Conservation (phyloP, 2,113 vertebrate genomes). For the Morone chrysops region DNA sequence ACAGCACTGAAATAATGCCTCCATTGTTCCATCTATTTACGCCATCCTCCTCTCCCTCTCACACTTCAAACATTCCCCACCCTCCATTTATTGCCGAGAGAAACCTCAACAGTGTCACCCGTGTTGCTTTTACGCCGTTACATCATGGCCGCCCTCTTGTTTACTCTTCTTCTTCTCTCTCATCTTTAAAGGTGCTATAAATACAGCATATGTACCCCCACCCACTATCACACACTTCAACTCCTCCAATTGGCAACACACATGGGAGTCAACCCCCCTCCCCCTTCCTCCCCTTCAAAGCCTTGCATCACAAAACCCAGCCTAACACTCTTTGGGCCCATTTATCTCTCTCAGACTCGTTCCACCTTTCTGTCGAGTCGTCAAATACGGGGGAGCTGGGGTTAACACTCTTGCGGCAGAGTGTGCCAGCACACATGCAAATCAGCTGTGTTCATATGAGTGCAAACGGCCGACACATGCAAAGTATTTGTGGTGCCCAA, state of each 20-base stretch:
- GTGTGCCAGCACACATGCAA: conserved; percentile 32
- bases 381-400: conserved; percentile 19
- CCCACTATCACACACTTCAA: conserved; percentile 25
- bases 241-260: conserved; percentile 43
- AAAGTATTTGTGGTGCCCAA: conserved; percentile 31
- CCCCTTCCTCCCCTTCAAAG: not conserved
- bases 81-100: conserved; percentile 31
- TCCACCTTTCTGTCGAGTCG: conserved; percentile 17
- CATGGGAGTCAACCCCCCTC: conserved; percentile 15
- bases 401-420: not conserved
- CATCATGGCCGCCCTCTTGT: conserved; percentile 44
- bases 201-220: conserved; percentile 52
- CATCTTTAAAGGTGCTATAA: conserved; percentile 66
- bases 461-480: conserved; percentile 33
- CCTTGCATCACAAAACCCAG: conserved; percentile 20
- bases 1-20: conserved; percentile 56
- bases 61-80: conserved; percentile 41
- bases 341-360: conserved; percentile 27
- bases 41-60: conserved; percentile 15
- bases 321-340: not conserved
- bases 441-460: conserved; percentile 1
- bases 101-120: conserved; percentile 47
- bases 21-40: conserved; percentile 65
- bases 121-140: conserved; percentile 47
- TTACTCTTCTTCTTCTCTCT: conserved; percentile 25